These are phyloP conservation scores for Hormiphora californensis DNA, from an alignment of 37 sponge, comb jelly and placozoan species.

Conservation along the genomic window DNA sequence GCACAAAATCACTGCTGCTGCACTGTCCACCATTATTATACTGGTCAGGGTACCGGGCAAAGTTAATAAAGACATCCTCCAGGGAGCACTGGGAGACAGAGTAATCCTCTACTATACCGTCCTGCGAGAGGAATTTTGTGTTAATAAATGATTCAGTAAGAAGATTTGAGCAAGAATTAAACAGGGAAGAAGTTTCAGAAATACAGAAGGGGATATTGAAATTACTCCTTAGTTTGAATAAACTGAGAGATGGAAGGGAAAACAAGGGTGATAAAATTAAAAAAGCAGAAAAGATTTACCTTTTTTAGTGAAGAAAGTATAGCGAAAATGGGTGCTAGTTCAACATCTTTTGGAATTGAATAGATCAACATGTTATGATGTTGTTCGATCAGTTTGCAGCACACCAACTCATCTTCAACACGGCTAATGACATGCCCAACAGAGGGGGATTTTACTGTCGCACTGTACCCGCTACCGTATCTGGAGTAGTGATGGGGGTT, in stretches of 20 bases:
- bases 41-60: background rate
- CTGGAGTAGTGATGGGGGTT: background rate
- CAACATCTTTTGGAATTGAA: background rate
- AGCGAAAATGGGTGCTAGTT: constrained; percentile 41
- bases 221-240: too few relatives aligned
- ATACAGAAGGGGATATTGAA: too few relatives aligned
- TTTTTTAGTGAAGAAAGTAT: background rate
- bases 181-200: too few relatives aligned
- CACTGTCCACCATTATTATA: background rate
- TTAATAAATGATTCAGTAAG: too few relatives aligned
- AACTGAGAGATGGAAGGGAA: too few relatives aligned
- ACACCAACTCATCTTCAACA: background rate
- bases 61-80: constrained; percentile 34
- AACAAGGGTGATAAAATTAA: too few relatives aligned
- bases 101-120: background rate
- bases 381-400: background rate
- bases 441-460: background rate
- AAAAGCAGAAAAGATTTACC: background rate
- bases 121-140: background rate
- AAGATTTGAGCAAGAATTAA: too few relatives aligned
- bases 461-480: constrained; percentile 37
- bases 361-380: constrained; percentile 50
- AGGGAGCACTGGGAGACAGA: constrained; percentile 35
- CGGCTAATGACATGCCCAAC: background rate
- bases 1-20: too few relatives aligned